Conservation (phyloP, 1,140 invertebrate species). For the Drosophila parabipectinata region DNA sequence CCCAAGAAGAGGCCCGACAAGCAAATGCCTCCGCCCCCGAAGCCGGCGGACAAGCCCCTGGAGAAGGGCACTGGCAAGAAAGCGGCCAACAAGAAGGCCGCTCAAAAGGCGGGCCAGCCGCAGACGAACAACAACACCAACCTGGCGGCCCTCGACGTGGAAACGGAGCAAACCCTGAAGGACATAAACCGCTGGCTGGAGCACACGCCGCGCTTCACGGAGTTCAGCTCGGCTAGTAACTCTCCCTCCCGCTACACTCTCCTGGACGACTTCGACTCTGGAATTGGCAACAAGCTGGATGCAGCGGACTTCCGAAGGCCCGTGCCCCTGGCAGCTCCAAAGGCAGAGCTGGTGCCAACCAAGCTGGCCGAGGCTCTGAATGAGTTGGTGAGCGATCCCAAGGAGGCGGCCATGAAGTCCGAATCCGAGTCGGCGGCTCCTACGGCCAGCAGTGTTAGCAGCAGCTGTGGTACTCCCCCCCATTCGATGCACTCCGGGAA, state of each 20-base stretch:
- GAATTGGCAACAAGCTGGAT: constrained; percentile 74
- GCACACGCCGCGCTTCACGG: constrained; percentile 90
- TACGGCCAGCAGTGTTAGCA: constrained; percentile 75
- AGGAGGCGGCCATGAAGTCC: constrained; percentile 32
- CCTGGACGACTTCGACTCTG: constrained; percentile 85
- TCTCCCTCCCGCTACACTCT: constrained; percentile 87
- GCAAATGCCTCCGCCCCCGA: constrained; percentile 71
- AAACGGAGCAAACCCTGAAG: constrained; percentile 93
- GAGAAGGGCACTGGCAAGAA: constrained; percentile 65
- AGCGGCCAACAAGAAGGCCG: constrained; percentile 59
- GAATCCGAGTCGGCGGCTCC: constrained; percentile 57
- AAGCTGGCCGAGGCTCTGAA: constrained; percentile 73
- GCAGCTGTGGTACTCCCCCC: constrained; percentile 75
- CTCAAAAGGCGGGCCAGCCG: constrained; percentile 45
- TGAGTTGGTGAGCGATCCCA: constrained; percentile 66
- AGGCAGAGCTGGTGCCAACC: constrained; percentile 69
- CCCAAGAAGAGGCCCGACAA: constrained; percentile 63
- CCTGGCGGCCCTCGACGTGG: constrained; percentile 90
- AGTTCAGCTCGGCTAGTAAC: constrained; percentile 90
- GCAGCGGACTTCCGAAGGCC: constrained; percentile 73
- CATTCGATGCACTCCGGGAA: constrained; percentile 79
- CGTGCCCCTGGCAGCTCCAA: constrained; percentile 67
- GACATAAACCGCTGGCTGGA: constrained; percentile 95
- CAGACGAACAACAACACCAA: constrained; percentile 86
- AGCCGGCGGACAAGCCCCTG: constrained; percentile 53